A percentile compares a stretch with the other conserved stretches of the same genome.
Evolutionary conservation across 2,888 invertebrate species (phyloP).

Genomic region (Cylindroiulus punctatus): DNA sequence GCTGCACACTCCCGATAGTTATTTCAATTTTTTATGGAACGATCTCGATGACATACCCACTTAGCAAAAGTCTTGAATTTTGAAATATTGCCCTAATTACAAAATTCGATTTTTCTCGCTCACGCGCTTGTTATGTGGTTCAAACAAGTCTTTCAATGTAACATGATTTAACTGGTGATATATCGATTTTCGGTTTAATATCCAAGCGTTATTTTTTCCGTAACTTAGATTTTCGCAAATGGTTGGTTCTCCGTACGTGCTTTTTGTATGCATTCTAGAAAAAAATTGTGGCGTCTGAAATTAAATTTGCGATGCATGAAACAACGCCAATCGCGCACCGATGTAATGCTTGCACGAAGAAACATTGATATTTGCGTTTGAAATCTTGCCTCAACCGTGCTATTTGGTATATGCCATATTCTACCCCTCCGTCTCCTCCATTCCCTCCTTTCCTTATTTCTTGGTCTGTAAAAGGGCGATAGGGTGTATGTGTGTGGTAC

Average conservation of each 20-base stretch:
- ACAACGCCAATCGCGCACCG: not conserved
- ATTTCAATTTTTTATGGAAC: no score
- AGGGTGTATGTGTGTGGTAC: not conserved
- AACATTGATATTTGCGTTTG: slow-evolving; percentile 12
- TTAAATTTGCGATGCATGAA: slow-evolving; percentile 34
- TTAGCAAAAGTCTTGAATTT: no score
- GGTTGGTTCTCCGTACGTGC: not conserved
- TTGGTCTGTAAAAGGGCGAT: not conserved
- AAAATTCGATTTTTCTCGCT: no score
- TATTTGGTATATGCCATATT: not conserved
- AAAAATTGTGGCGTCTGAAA: not conserved
- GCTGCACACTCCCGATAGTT: no score
- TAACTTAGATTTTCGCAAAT: not conserved
- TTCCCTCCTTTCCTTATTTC: not conserved
- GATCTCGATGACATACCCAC: no score
- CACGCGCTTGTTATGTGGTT: no score
- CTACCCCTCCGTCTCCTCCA: not conserved
- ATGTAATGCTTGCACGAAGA: not conserved
- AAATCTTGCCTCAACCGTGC: slow-evolving; percentile 2
- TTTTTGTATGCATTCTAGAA: not conserved
- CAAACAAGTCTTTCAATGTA: not conserved
- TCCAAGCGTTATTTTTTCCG: not conserved
- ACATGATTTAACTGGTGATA: slow-evolving; percentile 8
- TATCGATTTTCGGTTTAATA: not conserved
- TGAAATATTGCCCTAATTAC: no score